These are phyloP conservation scores for Caenorhabditis briggsae DNA, from an alignment of 1,140 invertebrate genomes.

Conservation along the genomic window DNA sequence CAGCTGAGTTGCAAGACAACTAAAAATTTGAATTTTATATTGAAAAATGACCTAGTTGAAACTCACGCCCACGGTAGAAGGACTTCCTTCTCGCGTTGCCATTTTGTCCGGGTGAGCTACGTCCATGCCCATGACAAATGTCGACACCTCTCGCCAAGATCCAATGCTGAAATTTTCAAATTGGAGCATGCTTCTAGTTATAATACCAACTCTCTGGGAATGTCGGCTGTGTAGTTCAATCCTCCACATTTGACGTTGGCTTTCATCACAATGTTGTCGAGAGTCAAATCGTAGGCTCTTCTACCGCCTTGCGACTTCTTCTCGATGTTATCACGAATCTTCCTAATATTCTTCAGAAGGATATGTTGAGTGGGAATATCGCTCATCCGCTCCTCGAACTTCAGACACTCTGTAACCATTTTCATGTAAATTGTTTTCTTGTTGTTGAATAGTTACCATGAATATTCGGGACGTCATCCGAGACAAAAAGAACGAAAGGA, in stretches of 20 bases:
- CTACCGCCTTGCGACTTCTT: constrained; percentile 20
- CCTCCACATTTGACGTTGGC: constrained; percentile 43
- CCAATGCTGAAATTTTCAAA: neutral
- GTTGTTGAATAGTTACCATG: neutral
- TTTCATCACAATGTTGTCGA: constrained; percentile 53
- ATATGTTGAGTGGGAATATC: constrained; percentile 48
- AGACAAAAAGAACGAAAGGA: constrained; percentile 32
- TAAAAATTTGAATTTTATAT: neutral
- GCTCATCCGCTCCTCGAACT: constrained; percentile 44
- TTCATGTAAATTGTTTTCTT: neutral
- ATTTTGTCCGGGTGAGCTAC: constrained; percentile 41
- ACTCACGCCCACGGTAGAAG: constrained; percentile 24
- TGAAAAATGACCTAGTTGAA: neutral
- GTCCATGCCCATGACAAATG: constrained; percentile 40
- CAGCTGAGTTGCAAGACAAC: constrained; percentile 23
- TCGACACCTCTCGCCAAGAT: neutral
- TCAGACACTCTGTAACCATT: constrained; percentile 27
- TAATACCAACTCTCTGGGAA: neutral
- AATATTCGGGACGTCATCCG: constrained; percentile 26
- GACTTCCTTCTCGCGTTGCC: neutral
- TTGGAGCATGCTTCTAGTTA: neutral
- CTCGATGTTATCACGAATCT: constrained; percentile 32
- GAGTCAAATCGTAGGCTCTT: constrained; percentile 21
- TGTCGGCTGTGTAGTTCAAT: constrained; percentile 42
- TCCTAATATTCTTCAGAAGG: constrained; percentile 10